Evolutionary conservation across 1,140 invertebrate genomes (phyloP), one percentile per base, ranked within the genome.

Genomic region (Bradynema listronoti): DNA sequence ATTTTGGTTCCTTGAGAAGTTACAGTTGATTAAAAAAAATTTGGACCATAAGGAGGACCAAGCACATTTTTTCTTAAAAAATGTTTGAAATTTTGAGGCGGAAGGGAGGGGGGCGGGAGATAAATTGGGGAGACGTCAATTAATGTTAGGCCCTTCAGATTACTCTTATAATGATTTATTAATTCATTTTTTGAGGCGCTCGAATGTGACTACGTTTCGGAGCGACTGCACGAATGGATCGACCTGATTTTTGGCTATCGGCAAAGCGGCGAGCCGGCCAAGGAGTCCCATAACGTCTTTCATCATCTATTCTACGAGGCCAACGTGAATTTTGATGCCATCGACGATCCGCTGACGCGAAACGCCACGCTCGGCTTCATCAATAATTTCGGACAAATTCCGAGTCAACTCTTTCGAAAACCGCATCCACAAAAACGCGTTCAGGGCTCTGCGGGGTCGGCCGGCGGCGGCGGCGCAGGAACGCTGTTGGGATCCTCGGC

Each of bases 281-380:
- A 29, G 43, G 45, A 64, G 32, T 34, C 16, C 16, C 27, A 59
- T 32, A 68, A 4, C 32, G 61, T 98, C 30, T 99, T 98, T 80
- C 95, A 99, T 82, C 92, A 98, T 82, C 83, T 98, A 9, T 98
- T 99, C 80, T 99, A 99, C 75, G 95, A 99, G 80, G 94, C 93
- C 72, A 97, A 96, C 80, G 93, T 98, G 30, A 92, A 98, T 81
- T 97, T 98, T 75, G 52, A 97, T 80, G 73, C 80, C 78, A 98
- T 98, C 78, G 92, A 97, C 71, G 95, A 99, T 83, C 93, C 94
- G 0, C 80, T 98, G 19, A 97, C 96, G 80, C 93, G 95, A 80
- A 97, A 94, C 79, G 93, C 93, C 1, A 97, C 91, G 11, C 96
- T 98, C 74, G 94, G 94, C 11, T 99, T 98, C 79, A 98, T 98